phyloP scores from a whole-genome alignment of 2,888 invertebrate species.

The Ophion costatus region DNA sequence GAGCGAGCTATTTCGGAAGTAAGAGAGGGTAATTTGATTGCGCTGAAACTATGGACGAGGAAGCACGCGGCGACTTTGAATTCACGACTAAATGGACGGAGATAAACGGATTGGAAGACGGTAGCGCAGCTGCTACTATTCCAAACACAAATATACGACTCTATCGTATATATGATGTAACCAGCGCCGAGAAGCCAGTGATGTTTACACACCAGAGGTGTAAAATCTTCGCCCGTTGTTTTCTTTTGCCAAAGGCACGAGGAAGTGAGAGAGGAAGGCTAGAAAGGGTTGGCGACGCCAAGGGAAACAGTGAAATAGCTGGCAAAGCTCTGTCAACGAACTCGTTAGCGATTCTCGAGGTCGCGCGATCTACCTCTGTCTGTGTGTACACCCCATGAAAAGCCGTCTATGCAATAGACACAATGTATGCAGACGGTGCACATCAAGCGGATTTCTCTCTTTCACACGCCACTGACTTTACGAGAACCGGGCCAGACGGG shows the following conservation, averaged over 20 bases:
- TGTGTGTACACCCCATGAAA: not conserved
- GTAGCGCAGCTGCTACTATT: constrained; percentile 54
- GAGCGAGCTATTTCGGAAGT: constrained; percentile 5
- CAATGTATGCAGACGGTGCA: constrained; percentile 30
- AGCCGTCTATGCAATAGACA: constrained; percentile 5
- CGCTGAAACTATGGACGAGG: constrained; percentile 42
- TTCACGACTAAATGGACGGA: constrained; percentile 59
- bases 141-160: constrained; percentile 58
- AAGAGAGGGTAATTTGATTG: constrained; percentile 64
- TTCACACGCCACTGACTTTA: constrained; percentile 47
- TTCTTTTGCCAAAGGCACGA: constrained; percentile 26
- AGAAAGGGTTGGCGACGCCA: constrained; percentile 16
- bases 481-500: constrained; percentile 42
- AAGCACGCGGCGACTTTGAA: constrained; percentile 48
- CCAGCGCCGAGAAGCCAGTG: constrained; percentile 26
- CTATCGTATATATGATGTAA: constrained; percentile 16
- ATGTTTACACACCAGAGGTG: constrained; percentile 47
- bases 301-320: constrained; percentile 48
- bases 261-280: constrained; percentile 3
- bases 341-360: constrained; percentile 59
- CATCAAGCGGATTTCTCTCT: constrained; percentile 35
- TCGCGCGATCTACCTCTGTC: constrained; percentile 28
- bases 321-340: constrained; percentile 65
- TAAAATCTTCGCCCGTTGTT: constrained; percentile 47
- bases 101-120: constrained; percentile 21